Conservation (phyloP, 1,140 invertebrate genomes). For the Trichonephila clavipes region DNA sequence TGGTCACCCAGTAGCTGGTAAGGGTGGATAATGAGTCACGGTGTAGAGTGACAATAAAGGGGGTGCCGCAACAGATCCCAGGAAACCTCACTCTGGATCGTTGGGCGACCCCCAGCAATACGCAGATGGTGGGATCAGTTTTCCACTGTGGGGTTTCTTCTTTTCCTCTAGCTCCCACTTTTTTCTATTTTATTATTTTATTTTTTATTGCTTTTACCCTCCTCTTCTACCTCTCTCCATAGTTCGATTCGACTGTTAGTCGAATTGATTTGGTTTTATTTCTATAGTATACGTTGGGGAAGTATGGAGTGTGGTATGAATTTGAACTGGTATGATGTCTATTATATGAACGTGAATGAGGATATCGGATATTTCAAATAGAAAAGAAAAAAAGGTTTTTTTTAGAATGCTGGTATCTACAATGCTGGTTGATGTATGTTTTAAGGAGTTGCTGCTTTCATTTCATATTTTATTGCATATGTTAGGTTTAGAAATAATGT, state of each 20-base stretch:
- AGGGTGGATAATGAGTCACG: conserved; percentile 59
- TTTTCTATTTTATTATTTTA: not conserved
- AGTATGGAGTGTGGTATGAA: not conserved
- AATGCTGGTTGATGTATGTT: too few species aligned
- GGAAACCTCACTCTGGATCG: conserved; percentile 31
- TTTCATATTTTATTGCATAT: too few species aligned
- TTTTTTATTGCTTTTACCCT: not conserved
- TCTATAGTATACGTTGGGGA: not conserved
- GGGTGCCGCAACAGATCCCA: conserved; percentile 52
- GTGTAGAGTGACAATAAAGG: conserved; percentile 62
- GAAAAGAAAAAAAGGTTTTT: not conserved
- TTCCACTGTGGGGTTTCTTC: conserved; percentile 6
- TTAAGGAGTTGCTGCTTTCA: too few species aligned
- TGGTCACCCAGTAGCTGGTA: not conserved
- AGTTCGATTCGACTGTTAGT: not conserved
- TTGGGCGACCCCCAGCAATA: not conserved
- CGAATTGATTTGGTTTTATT: not conserved
- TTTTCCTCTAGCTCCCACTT: not conserved
- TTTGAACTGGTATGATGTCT: not conserved
- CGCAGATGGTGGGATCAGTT: conserved; percentile 35
- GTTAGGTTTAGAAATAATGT: too few species aligned
- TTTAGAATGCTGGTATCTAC: too few species aligned
- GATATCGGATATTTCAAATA: not conserved
- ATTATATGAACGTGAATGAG: not conserved
- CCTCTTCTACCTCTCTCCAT: not conserved